Evolutionary conservation across 2,113 vertebrate genomes (phyloP).

Genomic region (Pangasianodon gigas): DNA sequence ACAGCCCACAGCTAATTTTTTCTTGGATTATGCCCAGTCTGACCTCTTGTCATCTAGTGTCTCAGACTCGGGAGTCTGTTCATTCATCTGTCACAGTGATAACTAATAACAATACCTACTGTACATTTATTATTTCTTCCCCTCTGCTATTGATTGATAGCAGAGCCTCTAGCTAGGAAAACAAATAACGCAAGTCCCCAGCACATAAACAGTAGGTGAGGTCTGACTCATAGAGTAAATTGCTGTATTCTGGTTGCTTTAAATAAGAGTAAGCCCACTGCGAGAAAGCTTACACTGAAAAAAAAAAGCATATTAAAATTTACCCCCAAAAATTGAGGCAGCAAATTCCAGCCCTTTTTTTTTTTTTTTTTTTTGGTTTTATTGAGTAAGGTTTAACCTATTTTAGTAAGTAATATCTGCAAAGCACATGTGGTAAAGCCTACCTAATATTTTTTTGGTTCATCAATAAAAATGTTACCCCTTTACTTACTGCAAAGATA

Average conservation of each 20-base stretch:
- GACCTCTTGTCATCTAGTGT: conserved; percentile 28
- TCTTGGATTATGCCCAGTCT: background rate
- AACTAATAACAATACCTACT: conserved; percentile 47
- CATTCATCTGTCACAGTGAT: conserved; percentile 58
- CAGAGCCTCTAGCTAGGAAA: conserved; percentile 61
- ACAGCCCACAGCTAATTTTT: conserved; percentile 18
- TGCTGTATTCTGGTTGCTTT: conserved; percentile 59
- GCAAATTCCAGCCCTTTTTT: background rate
- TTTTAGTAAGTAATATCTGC: background rate
- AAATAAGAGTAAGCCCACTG: conserved; percentile 56
- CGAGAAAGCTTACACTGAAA: background rate
- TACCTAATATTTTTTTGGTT: background rate
- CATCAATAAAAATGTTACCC: background rate
- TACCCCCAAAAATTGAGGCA: background rate
- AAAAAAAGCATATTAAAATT: background rate
- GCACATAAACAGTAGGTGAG: conserved; percentile 51
- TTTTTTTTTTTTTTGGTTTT: too few relatives aligned
- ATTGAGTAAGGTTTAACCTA: background rate
- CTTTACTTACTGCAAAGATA: background rate
- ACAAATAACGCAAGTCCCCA: conserved; percentile 63
- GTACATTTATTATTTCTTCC: conserved; percentile 50
- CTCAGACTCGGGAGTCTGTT: conserved; percentile 38
- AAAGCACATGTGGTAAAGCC: background rate
- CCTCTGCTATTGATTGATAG: conserved; percentile 65
- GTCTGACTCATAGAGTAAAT: conserved; percentile 56